A percentile compares a stretch with the other conserved stretches of the same genome.
Evolutionary conservation across 2,113 vertebrate species (phyloP).

Genomic region (Vombatus ursinus): DNA sequence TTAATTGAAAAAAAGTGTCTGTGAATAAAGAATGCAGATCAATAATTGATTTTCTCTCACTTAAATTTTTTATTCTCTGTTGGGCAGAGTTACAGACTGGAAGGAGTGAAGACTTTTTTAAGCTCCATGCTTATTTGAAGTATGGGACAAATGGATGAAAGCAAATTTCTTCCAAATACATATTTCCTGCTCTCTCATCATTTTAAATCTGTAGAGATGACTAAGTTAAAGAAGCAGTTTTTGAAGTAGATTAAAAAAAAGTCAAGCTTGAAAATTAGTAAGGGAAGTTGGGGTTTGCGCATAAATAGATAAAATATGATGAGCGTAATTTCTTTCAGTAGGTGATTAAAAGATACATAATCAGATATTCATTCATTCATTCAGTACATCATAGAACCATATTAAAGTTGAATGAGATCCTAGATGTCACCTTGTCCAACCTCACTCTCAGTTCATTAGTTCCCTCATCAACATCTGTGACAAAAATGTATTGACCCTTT

Average conservation of each 20-base stretch:
- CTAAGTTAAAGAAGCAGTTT: conserved; percentile 28
- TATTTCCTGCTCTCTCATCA: conserved; percentile 61
- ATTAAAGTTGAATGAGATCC: not conserved
- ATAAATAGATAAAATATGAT: conserved; percentile 13
- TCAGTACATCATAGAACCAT: not conserved
- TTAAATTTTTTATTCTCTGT: conserved; percentile 81
- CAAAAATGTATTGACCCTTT: not conserved
- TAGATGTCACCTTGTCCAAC: not conserved
- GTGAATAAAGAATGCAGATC: conserved; percentile 77
- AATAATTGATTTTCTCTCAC: conserved; percentile 81
- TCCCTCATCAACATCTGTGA: not conserved
- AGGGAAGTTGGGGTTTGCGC: conserved; percentile 4
- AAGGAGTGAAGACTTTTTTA: conserved; percentile 63
- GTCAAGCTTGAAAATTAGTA: conserved; percentile 51
- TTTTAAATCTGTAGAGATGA: conserved; percentile 59
- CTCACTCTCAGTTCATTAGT: not conserved
- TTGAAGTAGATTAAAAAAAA: conserved; percentile 69
- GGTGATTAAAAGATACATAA: conserved; percentile 7
- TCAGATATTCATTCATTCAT: not conserved
- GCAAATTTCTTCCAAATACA: conserved; percentile 55
- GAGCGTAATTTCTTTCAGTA: not conserved
- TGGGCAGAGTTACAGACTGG: conserved; percentile 55
- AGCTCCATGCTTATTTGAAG: conserved; percentile 73
- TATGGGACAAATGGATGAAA: conserved; percentile 72
- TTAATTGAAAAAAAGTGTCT: conserved; percentile 75